These are phyloP conservation scores for Phenganax subtilis DNA, from an alignment of 92 coral and sea anemone genomes.

Conservation along the genomic window DNA sequence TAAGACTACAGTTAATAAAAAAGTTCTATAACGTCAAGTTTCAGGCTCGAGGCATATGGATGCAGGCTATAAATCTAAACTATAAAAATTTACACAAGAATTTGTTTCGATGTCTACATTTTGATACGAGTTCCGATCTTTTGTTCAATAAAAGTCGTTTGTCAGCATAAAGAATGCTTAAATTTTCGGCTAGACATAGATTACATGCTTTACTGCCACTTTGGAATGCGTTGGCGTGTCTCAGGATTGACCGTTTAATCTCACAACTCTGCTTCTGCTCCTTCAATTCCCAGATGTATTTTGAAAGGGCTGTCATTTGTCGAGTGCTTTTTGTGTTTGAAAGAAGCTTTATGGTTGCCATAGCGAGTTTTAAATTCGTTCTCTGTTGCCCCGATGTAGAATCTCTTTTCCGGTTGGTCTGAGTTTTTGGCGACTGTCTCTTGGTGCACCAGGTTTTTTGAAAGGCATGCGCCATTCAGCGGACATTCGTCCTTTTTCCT, in stretches of 20 bases:
- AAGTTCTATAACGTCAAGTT: no score
- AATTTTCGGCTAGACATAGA: slow-evolving; percentile 19
- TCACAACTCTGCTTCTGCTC: not conserved
- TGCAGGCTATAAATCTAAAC: no score
- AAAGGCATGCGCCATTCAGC: no score
- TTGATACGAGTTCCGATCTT: slow-evolving; percentile 26
- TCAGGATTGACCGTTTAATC: slow-evolving; percentile 31
- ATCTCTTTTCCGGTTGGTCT: no score
- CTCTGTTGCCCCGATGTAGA: no score
- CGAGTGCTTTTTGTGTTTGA: slow-evolving; percentile 30
- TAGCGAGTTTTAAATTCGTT: slow-evolving; percentile 34
- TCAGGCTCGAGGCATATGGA: no score
- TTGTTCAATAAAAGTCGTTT: slow-evolving; percentile 4
- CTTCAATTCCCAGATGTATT: slow-evolving; percentile 42
- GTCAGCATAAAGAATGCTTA: slow-evolving; percentile 1
- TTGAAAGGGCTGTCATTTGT: slow-evolving; percentile 28
- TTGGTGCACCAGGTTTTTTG: no score
- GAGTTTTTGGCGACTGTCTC: no score
- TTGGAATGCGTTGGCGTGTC: slow-evolving; percentile 29
- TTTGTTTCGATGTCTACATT: slow-evolving; percentile 9
- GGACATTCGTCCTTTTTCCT: no score
- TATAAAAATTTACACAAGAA: no score
- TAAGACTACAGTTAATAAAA: no score
- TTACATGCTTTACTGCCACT: slow-evolving; percentile 32
- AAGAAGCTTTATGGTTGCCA: slow-evolving; percentile 34